These are phyloP conservation scores for Oncorhynchus masou DNA, from an alignment of 2,113 vertebrate genomes.

Conservation along the genomic window DNA sequence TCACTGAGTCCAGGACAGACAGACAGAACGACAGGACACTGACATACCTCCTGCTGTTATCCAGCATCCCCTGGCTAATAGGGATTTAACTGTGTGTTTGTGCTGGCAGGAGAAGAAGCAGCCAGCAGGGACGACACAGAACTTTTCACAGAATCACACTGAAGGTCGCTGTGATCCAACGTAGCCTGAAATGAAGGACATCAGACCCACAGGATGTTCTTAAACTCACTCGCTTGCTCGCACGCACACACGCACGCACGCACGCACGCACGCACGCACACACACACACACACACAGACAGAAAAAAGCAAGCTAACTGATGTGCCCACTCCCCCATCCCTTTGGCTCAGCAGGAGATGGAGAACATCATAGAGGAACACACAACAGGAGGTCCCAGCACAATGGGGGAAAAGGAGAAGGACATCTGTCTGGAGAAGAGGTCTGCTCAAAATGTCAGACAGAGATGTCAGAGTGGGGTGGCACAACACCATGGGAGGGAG, in stretches of 20 bases:
- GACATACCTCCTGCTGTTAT: not conserved
- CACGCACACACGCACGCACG: not conserved
- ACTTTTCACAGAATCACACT: slow-evolving; percentile 40
- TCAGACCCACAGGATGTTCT: not conserved
- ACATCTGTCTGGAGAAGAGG: not conserved
- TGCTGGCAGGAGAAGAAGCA: slow-evolving; percentile 33
- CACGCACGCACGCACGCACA: not conserved
- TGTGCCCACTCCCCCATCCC: slow-evolving; percentile 29
- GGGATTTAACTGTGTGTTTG: slow-evolving; percentile 54
- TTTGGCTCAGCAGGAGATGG: slow-evolving; percentile 45
- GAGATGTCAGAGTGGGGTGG: not conserved
- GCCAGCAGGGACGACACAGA: slow-evolving; percentile 18
- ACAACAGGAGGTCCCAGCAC: slow-evolving; percentile 39
- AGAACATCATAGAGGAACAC: slow-evolving; percentile 4
- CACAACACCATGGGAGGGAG: not conserved
- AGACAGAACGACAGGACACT: too few species aligned
- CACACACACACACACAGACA: not conserved
- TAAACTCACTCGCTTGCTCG: too few species aligned
- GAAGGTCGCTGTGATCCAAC: slow-evolving; percentile 48
- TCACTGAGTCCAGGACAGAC: not conserved
- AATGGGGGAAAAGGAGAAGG: not conserved
- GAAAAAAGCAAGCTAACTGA: slow-evolving; percentile 15
- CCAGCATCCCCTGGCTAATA: slow-evolving; percentile 33
- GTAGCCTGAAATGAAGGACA: slow-evolving; percentile 21
- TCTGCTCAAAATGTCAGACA: not conserved